Conservation (phyloP, 2,888 invertebrate species). For the Tenthredo amoena region DNA sequence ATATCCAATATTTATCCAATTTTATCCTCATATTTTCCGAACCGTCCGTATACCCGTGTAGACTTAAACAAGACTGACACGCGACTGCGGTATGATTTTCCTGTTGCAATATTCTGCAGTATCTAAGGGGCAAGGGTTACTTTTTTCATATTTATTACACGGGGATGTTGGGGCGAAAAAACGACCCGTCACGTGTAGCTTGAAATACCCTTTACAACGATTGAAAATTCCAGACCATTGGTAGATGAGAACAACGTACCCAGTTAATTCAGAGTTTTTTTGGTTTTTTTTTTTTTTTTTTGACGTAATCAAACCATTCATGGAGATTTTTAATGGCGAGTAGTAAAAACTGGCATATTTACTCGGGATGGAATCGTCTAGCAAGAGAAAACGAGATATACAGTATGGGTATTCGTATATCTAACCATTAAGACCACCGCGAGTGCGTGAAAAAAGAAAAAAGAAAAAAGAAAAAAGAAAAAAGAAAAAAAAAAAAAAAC, state of each 20-base stretch:
- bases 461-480: background rate
- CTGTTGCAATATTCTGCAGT: background rate
- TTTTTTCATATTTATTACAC: background rate
- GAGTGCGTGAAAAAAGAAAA: background rate
- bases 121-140: background rate
- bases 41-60: background rate
- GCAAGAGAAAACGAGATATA: background rate
- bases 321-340: background rate
- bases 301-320: background rate
- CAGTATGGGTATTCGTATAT: background rate
- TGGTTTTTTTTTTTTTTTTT: background rate
- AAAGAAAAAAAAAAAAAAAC: background rate
- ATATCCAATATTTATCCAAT: background rate
- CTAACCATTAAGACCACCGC: background rate
- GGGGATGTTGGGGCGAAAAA: background rate
- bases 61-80: background rate
- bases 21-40: background rate
- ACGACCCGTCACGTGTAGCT: background rate
- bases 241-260: background rate
- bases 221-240: background rate
- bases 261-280: background rate
- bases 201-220: background rate
- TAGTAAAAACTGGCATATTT: conserved; percentile 2
- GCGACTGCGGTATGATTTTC: background rate
- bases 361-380: background rate